Percentiles rank a stretch among this genome's conserved stretches.
Evolutionary conservation across 2,888 invertebrate genomes (phyloP).

Genomic region (Drosophila greeni): DNA sequence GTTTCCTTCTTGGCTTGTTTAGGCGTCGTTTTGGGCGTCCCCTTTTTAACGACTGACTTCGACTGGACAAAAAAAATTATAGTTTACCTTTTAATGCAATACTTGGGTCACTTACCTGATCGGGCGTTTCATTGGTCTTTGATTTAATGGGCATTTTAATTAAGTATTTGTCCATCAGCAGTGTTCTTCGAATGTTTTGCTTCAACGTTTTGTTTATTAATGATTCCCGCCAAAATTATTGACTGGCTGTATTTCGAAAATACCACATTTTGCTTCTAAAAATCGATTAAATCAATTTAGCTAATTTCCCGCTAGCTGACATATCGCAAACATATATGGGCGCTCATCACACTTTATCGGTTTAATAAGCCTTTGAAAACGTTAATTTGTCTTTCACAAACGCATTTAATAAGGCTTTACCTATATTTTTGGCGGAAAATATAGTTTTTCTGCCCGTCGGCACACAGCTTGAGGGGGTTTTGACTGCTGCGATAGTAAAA

Average conservation of each 20-base stretch:
- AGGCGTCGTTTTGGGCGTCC: conserved; percentile 17
- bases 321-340: too few relatives aligned
- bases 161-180: conserved; percentile 59
- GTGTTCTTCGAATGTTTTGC: too few relatives aligned
- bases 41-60: conserved; percentile 20
- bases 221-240: conserved; percentile 53
- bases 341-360: too few relatives aligned
- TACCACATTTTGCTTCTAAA: background rate
- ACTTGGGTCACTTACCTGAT: conserved; percentile 24
- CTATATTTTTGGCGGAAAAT: background rate
- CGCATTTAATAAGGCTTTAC: too few relatives aligned
- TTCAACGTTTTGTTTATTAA: conserved; percentile 8
- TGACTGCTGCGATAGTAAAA: too few relatives aligned
- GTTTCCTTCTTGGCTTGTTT: conserved; percentile 14
- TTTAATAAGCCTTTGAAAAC: background rate
- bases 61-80: conserved; percentile 2
- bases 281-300: background rate
- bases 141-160: conserved; percentile 50
- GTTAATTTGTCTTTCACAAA: too few relatives aligned
- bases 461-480: background rate
- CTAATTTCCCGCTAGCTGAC: conserved; percentile 3
- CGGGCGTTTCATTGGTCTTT: conserved; percentile 10
- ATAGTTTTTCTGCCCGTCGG: background rate
- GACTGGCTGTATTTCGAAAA: background rate
- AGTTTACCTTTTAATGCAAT: background rate